A percentile compares a stretch with the other conserved stretches of the same genome.
Conservation (phyloP, 2,797 vertebrate species). For the Spatula clypeata region DNA sequence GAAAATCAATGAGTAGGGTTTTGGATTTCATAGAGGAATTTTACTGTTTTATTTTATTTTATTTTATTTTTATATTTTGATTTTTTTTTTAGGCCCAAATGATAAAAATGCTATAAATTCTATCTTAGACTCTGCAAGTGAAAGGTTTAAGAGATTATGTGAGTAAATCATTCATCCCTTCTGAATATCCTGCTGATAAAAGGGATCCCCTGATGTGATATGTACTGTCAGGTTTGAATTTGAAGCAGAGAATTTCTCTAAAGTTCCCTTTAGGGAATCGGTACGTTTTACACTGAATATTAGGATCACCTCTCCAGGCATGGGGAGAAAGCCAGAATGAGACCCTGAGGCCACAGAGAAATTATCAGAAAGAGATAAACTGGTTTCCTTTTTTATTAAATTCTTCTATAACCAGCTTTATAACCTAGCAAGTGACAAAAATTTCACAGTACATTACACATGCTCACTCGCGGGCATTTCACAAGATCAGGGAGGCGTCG, state of each 20-base stretch:
- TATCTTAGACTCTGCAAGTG: conserved; percentile 58
- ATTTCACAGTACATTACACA: conserved; percentile 29
- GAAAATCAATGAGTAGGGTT: conserved; percentile 66
- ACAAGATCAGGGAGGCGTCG: conserved; percentile 10
- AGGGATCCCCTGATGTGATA: conserved; percentile 65
- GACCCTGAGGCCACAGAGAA: conserved; percentile 59
- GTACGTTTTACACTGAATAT: conserved; percentile 56
- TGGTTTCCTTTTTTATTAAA: conserved; percentile 75
- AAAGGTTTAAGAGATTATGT: conserved; percentile 76
- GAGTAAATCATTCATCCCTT: conserved; percentile 78
- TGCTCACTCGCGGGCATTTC: conserved; percentile 41
- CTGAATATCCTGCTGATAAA: conserved; percentile 76
- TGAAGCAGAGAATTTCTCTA: conserved; percentile 71
- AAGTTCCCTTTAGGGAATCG: conserved; percentile 68
- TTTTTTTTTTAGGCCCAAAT: conserved; percentile 34
- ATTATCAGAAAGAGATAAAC: conserved; percentile 75
- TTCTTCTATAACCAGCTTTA: conserved; percentile 74
- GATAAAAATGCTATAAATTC: conserved; percentile 77
- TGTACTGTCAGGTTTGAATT: conserved; percentile 76
- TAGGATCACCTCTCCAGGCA: conserved; percentile 60
- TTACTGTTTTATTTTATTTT: not conserved
- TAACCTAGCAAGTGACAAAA: conserved; percentile 61
- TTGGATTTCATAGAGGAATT: conserved; percentile 71
- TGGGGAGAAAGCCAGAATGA: conserved; percentile 38
- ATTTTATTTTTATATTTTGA: not conserved